These are phyloP conservation scores for Lates calcarifer DNA, from an alignment of 2,113 vertebrate genomes.

Conservation along the genomic window DNA sequence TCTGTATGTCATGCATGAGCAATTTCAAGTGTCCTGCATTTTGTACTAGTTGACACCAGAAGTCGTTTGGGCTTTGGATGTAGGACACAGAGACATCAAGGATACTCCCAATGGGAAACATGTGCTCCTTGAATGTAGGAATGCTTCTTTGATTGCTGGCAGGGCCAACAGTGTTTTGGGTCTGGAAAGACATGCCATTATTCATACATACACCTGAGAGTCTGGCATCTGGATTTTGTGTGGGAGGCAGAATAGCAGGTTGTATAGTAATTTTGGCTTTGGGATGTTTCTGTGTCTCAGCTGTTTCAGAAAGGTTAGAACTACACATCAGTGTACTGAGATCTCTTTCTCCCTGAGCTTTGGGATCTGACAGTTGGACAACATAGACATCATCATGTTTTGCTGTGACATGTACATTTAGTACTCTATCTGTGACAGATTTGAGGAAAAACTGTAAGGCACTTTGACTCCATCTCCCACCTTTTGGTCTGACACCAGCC, in stretches of 20 bases:
- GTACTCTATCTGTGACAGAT: conserved; percentile 85
- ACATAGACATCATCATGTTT: conserved; percentile 78
- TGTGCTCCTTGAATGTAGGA: conserved; percentile 74
- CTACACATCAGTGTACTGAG: conserved; percentile 85
- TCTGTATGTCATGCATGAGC: conserved; percentile 90
- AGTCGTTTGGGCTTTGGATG: conserved; percentile 88
- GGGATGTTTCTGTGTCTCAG: conserved; percentile 59
- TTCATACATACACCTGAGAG: background rate
- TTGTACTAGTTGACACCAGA: conserved; percentile 92
- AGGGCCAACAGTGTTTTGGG: conserved; percentile 5
- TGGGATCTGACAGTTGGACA: conserved; percentile 86
- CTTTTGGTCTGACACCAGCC: conserved; percentile 82
- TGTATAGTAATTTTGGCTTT: conserved; percentile 7
- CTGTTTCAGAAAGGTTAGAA: conserved; percentile 81
- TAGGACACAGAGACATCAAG: conserved; percentile 88
- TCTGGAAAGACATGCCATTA: conserved; percentile 10
- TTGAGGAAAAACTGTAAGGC: conserved; percentile 87
- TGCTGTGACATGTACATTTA: conserved; percentile 83
- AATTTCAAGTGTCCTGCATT: conserved; percentile 78
- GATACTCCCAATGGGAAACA: conserved; percentile 89
- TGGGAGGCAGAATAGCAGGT: background rate
- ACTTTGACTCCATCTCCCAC: conserved; percentile 84
- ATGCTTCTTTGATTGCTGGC: conserved; percentile 27
- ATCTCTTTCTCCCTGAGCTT: conserved; percentile 83
- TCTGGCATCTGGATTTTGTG: conserved; percentile 19